Evolutionary conservation across 2,113 vertebrate genomes (phyloP), one percentile per base, ranked within the genome.

Genomic region (Platysteira castanea): DNA sequence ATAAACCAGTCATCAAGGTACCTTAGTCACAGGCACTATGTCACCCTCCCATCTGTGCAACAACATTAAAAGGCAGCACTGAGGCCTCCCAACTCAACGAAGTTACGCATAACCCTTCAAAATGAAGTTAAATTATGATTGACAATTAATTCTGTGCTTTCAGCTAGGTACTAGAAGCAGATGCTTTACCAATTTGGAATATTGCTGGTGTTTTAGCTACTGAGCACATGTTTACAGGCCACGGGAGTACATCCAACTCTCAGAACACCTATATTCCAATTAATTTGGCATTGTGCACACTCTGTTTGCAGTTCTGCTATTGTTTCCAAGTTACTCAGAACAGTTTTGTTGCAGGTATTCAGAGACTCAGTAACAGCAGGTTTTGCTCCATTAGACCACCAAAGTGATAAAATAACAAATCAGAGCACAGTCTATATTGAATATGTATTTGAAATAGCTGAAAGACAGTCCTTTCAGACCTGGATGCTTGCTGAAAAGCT

Each of bases 381-480:
- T 95, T 95, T 94, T 97, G 53, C 76, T 93, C 95, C 59, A 74
- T 90, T 84, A 95, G 87, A 95, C 81, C 94, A 91, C 92, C 49
- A 87, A 78, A 97, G 87, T 61, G 95, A 95, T 64, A 97, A 91
- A 96, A 94, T 90, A 96, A 96, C 90, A 85, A 96, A 97, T 88
- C 80, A 63, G 44, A 90, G 75, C 85, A 86, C 31, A 75, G 47
- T 21, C 90, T 92, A 19, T 46, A 42, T 27, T 69, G 31, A 87
- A 74, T 94, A 73, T 67, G 52, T 87, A 84, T 91, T 91, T 84
- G 73, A 77, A 83, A 95, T 46, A 83, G 59, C 67, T 94, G 77
- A 90, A 80, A 90, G 35, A 70, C 84, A 85, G 11, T 59, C n/a
- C 39, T 71, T 79, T 90, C 80, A 87, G 91, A 85, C 27, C 42